Conservation (phyloP, 2,113 vertebrate species). For the Noctilio leporinus region DNA sequence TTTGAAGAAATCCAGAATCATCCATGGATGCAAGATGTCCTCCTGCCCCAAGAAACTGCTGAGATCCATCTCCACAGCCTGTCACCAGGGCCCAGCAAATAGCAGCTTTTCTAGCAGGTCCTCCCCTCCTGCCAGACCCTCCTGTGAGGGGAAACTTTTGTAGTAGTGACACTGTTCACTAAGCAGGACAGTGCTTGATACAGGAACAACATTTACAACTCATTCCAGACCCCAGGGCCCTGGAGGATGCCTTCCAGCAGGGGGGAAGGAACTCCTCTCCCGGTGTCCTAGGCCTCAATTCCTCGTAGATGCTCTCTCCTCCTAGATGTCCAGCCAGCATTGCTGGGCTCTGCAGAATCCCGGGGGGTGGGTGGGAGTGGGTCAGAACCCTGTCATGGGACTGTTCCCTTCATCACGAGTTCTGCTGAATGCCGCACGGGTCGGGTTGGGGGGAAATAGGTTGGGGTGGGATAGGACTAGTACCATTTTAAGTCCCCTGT, state of each 20-base stretch:
- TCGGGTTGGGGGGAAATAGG: slow-evolving; percentile 38
- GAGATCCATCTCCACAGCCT: slow-evolving; percentile 93
- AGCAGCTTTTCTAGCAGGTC: slow-evolving; percentile 29
- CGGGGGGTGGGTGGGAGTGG: neutral
- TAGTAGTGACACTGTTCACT: slow-evolving; percentile 49
- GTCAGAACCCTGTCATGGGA: slow-evolving; percentile 48
- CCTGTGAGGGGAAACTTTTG: neutral
- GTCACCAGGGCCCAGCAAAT: slow-evolving; percentile 81
- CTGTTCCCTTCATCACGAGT: slow-evolving; percentile 23
- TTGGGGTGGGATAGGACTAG: slow-evolving; percentile 44
- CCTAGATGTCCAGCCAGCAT: slow-evolving; percentile 15
- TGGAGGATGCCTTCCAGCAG: slow-evolving; percentile 33
- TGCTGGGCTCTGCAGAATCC: slow-evolving; percentile 56
- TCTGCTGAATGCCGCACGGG: slow-evolving; percentile 46
- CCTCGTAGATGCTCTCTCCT: slow-evolving; percentile 30
- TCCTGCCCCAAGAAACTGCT: slow-evolving; percentile 79
- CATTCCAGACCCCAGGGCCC: slow-evolving; percentile 64
- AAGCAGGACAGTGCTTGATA: slow-evolving; percentile 69
- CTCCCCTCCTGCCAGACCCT: neutral
- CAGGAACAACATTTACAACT: slow-evolving; percentile 55
- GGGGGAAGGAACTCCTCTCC: slow-evolving; percentile 19
- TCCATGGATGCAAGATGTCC: slow-evolving; percentile 89
- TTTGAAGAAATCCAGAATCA: slow-evolving; percentile 94
- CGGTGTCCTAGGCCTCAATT: slow-evolving; percentile 42
- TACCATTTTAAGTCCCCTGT: slow-evolving; percentile 69